Evolutionary conservation across 2,113 vertebrate species (phyloP), one percentile per base, ranked within the genome.

Genomic region (Oenanthe melanoleuca): DNA sequence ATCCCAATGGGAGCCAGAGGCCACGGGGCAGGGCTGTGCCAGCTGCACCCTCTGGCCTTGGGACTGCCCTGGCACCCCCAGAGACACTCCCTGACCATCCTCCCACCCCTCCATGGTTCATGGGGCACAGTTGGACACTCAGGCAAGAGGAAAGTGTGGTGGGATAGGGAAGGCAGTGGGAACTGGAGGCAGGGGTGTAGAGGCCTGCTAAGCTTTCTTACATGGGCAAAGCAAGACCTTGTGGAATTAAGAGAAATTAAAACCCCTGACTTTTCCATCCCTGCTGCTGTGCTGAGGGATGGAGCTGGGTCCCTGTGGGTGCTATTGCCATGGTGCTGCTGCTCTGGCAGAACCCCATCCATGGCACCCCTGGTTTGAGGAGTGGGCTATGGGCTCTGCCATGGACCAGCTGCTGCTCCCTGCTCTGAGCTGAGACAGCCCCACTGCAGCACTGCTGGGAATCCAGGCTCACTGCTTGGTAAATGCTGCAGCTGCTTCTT

Each of bases 251-350:
- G 44, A 31, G 6, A 28, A 44, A 34, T 2, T 21, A 13, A 7
- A 13, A 25, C 7, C 23, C 14, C 11, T 38, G 64, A 53, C 15
- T 78, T 69, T 15, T 80, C 34, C 38, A 45, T 37, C 20, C 34
- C 18, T 59, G 20, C 26, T 34, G 69, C 21, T 1, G 0, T 9
- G 53, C 14, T 40, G 56, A 5, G 29, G 6, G 19, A 17, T 50
- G 50, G 79, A 88, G 29, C 64, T 45, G 29, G 19, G 47, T 26
- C 22, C 14, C 44, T 82, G 22, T 21, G 19, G 38, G 4, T 57
- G 47, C 8, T 4, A 2, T 3, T 38, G 31, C 47, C 2, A 0
- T 5, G 37, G 37, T 6, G 7, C 37, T 61, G 70, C 34, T 61
- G 56, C 20, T 42, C 37, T 49, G 34, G 66, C 69, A 88, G 17